A percentile compares a stretch with the other conserved stretches of the same genome.
These are phyloP conservation scores for Montipora efflorescens DNA, from an alignment of 64 coral and sea anemone genomes.

Conservation along the genomic window DNA sequence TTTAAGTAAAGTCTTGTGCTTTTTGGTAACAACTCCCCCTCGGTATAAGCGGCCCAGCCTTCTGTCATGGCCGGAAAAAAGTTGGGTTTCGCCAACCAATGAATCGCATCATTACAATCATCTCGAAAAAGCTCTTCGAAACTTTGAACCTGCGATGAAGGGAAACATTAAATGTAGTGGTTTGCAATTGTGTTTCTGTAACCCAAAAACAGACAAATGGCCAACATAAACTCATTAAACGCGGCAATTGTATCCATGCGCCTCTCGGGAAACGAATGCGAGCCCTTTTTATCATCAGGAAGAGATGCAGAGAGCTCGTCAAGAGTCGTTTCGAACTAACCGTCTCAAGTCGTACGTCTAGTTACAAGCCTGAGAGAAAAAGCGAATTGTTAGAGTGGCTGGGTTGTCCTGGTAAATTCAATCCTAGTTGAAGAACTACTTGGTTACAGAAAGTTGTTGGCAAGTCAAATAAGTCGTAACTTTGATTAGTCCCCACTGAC, in stretches of 20 bases:
- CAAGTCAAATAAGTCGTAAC: no score
- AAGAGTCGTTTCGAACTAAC: no score
- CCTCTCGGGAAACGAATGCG: no score
- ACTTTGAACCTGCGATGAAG: constrained; percentile 32
- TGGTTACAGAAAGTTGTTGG: neutral
- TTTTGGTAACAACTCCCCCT: neutral
- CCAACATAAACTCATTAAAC: no score
- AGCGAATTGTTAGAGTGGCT: neutral
- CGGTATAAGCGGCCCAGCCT: constrained; percentile 29
- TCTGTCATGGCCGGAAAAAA: constrained; percentile 20
- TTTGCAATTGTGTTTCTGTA: no score
- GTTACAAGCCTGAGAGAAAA: neutral
- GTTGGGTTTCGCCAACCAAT: neutral
- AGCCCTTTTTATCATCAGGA: no score
- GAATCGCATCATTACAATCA: constrained; percentile 21
- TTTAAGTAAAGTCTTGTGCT: constrained; percentile 5
- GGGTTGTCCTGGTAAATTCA: neutral
- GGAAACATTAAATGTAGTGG: neutral
- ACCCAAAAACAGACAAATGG: no score
- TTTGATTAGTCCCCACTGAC: neutral
- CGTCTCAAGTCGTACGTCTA: neutral
- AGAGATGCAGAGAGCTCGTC: no score
- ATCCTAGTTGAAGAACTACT: neutral
- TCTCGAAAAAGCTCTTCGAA: constrained; percentile 32
- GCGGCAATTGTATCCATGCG: no score